Percentiles rank a stretch among this genome's conserved stretches.
Conservation (phyloP, 2,888 invertebrate genomes). For the Lasioglossum morio region DNA sequence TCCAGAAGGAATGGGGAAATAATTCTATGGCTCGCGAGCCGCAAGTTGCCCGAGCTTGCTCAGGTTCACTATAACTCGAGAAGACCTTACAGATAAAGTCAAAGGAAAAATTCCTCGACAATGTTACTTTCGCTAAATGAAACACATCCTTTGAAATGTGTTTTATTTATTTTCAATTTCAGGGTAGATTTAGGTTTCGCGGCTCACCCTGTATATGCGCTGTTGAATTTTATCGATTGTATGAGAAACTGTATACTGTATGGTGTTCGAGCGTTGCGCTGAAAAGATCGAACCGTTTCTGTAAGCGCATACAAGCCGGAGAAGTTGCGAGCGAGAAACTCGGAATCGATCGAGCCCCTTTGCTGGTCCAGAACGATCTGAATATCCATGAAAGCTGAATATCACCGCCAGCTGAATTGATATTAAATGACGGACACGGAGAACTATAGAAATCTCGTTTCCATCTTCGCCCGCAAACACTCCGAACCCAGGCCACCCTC, state of each 20-base stretch:
- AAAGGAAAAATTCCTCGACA: background rate
- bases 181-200: background rate
- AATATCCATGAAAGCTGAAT: conserved; percentile 37
- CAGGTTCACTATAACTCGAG: background rate
- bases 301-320: conserved; percentile 59
- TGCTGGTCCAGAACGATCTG: conserved; percentile 35
- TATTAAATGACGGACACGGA: conserved; percentile 25
- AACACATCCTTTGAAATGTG: background rate
- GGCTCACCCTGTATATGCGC: conserved; percentile 20
- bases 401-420: conserved; percentile 30
- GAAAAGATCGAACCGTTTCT: conserved; percentile 62
- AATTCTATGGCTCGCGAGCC: no score
- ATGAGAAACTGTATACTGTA: conserved; percentile 66
- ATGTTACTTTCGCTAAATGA: background rate
- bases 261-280: conserved; percentile 46
- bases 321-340: conserved; percentile 19
- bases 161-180: background rate
- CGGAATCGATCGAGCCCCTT: conserved; percentile 53
- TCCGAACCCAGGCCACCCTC: background rate
- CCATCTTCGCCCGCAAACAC: background rate
- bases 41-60: background rate
- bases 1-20: no score
- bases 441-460: conserved; percentile 11
- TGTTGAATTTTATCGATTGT: conserved; percentile 69
- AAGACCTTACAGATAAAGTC: background rate